Conservation (phyloP, 2,888 invertebrate genomes). For the Anthophora plumipes region DNA sequence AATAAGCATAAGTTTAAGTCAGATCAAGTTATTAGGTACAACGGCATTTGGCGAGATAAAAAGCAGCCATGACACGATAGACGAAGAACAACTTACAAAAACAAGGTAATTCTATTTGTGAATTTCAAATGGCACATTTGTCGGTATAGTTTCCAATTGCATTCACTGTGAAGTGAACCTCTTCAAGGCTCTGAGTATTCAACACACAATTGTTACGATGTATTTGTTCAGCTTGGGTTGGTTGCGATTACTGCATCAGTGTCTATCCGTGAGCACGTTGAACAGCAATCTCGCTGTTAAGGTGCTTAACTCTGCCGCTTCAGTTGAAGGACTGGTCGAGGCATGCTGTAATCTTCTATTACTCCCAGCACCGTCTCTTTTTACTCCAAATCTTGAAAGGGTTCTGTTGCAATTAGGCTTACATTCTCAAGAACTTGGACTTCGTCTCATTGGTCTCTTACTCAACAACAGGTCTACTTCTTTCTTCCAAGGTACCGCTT, state of each 20-base stretch:
- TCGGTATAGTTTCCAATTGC: background rate
- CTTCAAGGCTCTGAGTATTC: background rate
- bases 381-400: slow-evolving; percentile 88
- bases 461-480: slow-evolving; percentile 86
- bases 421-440: slow-evolving; percentile 87
- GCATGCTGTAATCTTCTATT: slow-evolving; percentile 90
- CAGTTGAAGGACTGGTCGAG: slow-evolving; percentile 88
- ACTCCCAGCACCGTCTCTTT: slow-evolving; percentile 88
- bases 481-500: slow-evolving; percentile 77
- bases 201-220: slow-evolving; percentile 30
- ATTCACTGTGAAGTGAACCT: slow-evolving; percentile 2
- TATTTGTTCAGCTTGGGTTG: slow-evolving; percentile 89
- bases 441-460: slow-evolving; percentile 86
- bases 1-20: slow-evolving; percentile 95
- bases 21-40: slow-evolving; percentile 93
- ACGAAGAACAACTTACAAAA: slow-evolving; percentile 86
- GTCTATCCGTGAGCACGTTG: slow-evolving; percentile 86
- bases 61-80: slow-evolving; percentile 84
- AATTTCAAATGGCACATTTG: background rate
- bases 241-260: slow-evolving; percentile 93
- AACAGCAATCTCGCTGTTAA: slow-evolving; percentile 82
- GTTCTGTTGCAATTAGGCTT: slow-evolving; percentile 90
- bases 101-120: slow-evolving; percentile 81
- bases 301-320: slow-evolving; percentile 88
- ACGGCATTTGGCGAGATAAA: slow-evolving; percentile 90